These are phyloP conservation scores for Brenthis ino DNA, from an alignment of 2,888 invertebrate species.

Conservation along the genomic window DNA sequence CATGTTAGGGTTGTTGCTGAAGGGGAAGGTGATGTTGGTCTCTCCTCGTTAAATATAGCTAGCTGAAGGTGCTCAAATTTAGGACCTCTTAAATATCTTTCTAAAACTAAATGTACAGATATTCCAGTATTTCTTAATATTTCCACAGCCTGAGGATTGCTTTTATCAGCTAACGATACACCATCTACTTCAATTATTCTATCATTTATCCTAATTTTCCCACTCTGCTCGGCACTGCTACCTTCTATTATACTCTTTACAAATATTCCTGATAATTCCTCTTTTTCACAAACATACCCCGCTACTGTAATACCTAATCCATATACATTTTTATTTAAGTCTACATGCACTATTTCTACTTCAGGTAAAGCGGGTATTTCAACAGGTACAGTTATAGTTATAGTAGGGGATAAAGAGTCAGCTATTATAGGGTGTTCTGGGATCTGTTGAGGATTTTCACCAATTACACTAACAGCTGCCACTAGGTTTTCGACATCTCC, in stretches of 20 bases:
- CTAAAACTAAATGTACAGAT: conserved; percentile 93
- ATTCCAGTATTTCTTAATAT: conserved; percentile 96
- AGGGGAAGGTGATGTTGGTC: conserved; percentile 85
- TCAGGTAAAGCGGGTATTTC: conserved; percentile 89
- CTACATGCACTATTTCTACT: conserved; percentile 94
- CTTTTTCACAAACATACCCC: conserved; percentile 98
- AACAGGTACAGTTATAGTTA: conserved; percentile 77
- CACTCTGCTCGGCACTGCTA: conserved; percentile 96
- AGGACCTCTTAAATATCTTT: conserved; percentile 95
- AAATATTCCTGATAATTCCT: conserved; percentile 99
- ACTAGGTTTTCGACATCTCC: conserved; percentile 62
- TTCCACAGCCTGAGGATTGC: conserved; percentile 98
- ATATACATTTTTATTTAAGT: conserved; percentile 94
- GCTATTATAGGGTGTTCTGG: conserved; percentile 65
- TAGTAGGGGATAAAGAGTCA: conserved; percentile 68
- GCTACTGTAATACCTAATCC: conserved; percentile 98
- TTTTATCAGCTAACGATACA: conserved; percentile 92
- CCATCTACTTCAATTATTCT: conserved; percentile 98
- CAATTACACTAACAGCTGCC: conserved; percentile 72
- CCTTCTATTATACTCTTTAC: conserved; percentile 99
- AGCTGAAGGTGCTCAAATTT: conserved; percentile 95
- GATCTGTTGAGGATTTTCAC: conserved; percentile 71
- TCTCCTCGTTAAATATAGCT: conserved; percentile 87
- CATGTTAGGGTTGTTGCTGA: conserved; percentile 92
- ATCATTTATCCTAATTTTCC: conserved; percentile 96